A percentile compares a stretch with the other conserved stretches of the same genome.
Conservation (phyloP, 2,888 invertebrate genomes). For the Panzeria rudis region DNA sequence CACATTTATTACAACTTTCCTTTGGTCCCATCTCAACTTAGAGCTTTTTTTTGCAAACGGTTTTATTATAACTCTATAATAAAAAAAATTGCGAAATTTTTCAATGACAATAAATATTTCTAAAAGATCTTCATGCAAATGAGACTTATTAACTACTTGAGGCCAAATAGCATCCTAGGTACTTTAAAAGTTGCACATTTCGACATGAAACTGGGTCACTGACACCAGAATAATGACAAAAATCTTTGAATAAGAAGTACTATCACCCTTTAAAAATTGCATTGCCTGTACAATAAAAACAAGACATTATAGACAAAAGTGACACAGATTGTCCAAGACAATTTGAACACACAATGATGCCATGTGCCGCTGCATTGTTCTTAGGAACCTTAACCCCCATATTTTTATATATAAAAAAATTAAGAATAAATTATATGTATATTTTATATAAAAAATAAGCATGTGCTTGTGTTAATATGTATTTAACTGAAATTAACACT, state of each 20-base stretch:
- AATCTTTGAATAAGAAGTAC: constrained; percentile 3
- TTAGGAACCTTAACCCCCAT: constrained; percentile 40
- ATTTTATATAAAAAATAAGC: neutral
- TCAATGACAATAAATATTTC: too few species aligned
- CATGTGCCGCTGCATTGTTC: constrained; percentile 13
- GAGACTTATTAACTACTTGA: too few species aligned
- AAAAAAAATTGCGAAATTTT: too few species aligned
- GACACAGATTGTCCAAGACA: constrained; percentile 46
- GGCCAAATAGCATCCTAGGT: too few species aligned
- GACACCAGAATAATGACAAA: constrained; percentile 30
- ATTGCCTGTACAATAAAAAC: constrained; percentile 37
- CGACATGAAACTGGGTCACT: constrained; percentile 54
- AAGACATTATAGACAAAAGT: constrained; percentile 13
- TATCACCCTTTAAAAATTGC: constrained; percentile 34
- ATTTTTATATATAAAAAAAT: constrained; percentile 12
- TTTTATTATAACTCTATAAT: too few species aligned
- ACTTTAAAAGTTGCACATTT: neutral
- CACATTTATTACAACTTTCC: too few species aligned
- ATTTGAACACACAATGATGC: constrained; percentile 5
- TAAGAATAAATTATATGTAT: neutral
- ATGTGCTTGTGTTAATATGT: neutral
- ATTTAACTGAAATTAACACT: constrained; percentile 54
- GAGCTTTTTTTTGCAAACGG: too few species aligned
- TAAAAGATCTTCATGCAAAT: too few species aligned
- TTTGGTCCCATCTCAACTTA: too few species aligned